Evolutionary conservation across 2,888 invertebrate genomes (phyloP).

Genomic region (Rotaria sp.): DNA sequence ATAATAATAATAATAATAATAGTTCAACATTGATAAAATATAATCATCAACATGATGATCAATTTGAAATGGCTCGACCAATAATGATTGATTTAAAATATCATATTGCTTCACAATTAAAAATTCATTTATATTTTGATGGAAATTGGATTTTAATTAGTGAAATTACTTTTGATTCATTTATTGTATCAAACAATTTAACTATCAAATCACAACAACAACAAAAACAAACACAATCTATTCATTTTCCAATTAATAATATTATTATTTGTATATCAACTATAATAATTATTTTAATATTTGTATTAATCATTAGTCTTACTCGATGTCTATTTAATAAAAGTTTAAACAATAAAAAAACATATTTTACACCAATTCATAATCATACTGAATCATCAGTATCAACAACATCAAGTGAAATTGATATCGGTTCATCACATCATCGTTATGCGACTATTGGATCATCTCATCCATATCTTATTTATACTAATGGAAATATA

Average conservation of each 20-base stretch:
- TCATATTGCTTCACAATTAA: neutral
- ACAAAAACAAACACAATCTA: neutral
- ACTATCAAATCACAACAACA: neutral
- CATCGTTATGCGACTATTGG: conserved; percentile 24
- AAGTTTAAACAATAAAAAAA: neutral
- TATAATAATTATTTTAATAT: neutral
- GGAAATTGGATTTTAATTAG: conserved; percentile 9
- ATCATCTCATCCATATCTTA: neutral
- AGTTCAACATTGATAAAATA: neutral
- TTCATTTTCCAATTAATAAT: neutral
- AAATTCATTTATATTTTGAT: conserved; percentile 14
- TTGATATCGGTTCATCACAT: neutral
- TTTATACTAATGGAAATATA: neutral
- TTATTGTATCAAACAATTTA: neutral
- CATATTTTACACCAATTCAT: neutral
- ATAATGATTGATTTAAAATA: conserved; percentile 20
- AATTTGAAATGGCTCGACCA: conserved; percentile 17
- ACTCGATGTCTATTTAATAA: neutral
- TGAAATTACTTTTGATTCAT: conserved; percentile 25
- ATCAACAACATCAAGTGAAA: neutral
- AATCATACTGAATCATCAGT: neutral
- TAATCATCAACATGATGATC: conserved; percentile 12
- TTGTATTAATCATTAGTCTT: neutral
- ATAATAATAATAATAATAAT: neutral
- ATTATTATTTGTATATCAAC: neutral